Conservation (phyloP, 2,888 invertebrate genomes). For the Hartigia nigra region DNA sequence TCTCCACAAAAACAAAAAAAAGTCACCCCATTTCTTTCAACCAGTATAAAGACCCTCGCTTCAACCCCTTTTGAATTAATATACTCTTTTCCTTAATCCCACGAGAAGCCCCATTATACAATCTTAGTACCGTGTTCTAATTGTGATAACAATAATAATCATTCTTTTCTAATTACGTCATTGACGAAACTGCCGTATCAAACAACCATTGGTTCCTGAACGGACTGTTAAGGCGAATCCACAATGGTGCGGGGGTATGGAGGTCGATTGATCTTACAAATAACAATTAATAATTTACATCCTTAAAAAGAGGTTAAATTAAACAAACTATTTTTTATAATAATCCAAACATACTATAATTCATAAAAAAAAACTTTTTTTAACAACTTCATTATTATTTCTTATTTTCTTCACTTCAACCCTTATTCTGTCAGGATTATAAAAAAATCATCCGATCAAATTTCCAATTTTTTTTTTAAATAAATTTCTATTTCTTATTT, state of each 20-base stretch:
- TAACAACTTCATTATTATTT: background rate
- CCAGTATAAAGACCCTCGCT: background rate
- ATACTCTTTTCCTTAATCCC: background rate
- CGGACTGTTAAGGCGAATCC: slow-evolving; percentile 57
- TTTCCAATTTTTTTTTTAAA: too few species aligned
- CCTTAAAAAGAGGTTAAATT: too few species aligned
- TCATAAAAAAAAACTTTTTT: too few species aligned
- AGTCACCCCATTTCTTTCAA: slow-evolving; percentile 10
- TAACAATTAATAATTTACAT: background rate
- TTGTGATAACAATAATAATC: background rate
- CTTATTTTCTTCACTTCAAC: background rate
- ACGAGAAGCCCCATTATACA: background rate
- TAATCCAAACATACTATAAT: too few species aligned
- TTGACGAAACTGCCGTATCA: background rate
- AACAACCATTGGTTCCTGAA: slow-evolving; percentile 36
- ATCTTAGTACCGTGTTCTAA: background rate
- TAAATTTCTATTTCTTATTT: background rate
- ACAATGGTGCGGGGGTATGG: slow-evolving; percentile 58
- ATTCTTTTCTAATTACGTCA: background rate
- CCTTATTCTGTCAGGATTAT: background rate
- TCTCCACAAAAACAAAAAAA: background rate
- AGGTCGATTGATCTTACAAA: slow-evolving; percentile 5
- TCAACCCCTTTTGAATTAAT: background rate
- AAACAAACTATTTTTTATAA: too few species aligned
- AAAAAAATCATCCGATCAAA: background rate